Evolutionary conservation across 2,797 vertebrate species (phyloP), one percentile per base, ranked within the genome.

Genomic region (Percopsis omiscomaycus): DNA sequence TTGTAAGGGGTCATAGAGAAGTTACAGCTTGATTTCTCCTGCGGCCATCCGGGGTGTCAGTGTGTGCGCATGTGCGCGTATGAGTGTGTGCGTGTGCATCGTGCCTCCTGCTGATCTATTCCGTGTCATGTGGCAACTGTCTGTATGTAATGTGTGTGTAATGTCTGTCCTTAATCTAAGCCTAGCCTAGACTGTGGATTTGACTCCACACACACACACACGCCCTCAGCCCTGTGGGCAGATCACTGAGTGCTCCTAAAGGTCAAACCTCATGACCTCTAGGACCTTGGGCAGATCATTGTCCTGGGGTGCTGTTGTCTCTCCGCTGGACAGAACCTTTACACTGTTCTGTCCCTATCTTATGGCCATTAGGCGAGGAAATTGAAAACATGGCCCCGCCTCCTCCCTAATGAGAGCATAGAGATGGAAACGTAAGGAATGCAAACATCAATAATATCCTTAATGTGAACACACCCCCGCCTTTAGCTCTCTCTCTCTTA

Each of bases 1-100:
- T 91, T 92, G 90, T 91, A 79, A 61, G 71, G 77, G 79, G 77
- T 86, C 79, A 84, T 78, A 80, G 83, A 85, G 81, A 89, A 82
- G 83, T 73, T 73, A 88, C 86, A 83, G 81, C 89, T 84, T 85
- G 71, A 79, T 86, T 86, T 86, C 80, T 83, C 85, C 84, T 82
- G 63, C 68, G 84, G 84, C 80, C 78, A 78, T 78, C 51, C 55
- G 1, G 69, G 75, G 73, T 60, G 76, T 14, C 65, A 10, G 75
- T 63, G 74, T 50, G 68, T 30, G 58, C 50, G 59, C 22, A 28
- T 61, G 59, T 50, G 59, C 71, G 66, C 51, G 63, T 61, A 53
- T 32, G 68, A 68, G 66, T 62, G 61, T 68, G 55, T 55, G 61
- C 37, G 56, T 58, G 56, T 46, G 56, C 44, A 37, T 44, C 10